Evolutionary conservation across 2,888 invertebrate genomes (phyloP), one percentile per base, ranked within the genome.

Genomic region (Bursaphelenchus okinawaensis): DNA sequence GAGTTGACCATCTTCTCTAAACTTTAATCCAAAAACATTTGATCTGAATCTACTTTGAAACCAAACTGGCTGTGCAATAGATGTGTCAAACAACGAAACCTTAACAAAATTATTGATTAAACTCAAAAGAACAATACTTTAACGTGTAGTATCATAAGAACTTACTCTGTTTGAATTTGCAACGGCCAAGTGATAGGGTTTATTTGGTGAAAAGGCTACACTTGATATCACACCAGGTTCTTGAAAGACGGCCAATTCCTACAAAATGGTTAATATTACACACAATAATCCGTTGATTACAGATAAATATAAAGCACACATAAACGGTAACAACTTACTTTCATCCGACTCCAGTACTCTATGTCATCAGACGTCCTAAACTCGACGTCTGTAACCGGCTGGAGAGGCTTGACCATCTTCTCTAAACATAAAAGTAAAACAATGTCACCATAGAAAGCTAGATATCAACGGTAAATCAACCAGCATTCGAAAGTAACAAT

Each of bases 221-320:
- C 91, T 90, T 82, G 93, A 92, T 62, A 96, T 90, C 0, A 91
- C 89, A 23, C 92, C 92, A 84, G 90, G 92, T 84, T 95, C 94
- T 84, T 94, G 93, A 0, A 73, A 80, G 16, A 81, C 78, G 2
- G 79, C 65, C 56, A 75, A 55, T 65, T 79, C 76, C 71, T 78
- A 62, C 24, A 75, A 65, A 57, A 40, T 24, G 26, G 27, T 1
- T 1, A 22, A 20, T 8, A 52, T 20, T 20, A 29, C 58, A 1
- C 8, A 50, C n/a, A n/a, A n/a, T n/a, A n/a, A n/a, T n/a, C n/a
- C n/a, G n/a, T n/a, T n/a, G n/a, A n/a, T n/a, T n/a, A n/a, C n/a
- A n/a, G n/a, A n/a, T n/a, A n/a, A n/a, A n/a, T n/a, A n/a, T n/a
- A n/a, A n/a, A n/a, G n/a, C n/a, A n/a, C n/a, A 62, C 22, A 31